Percentiles rank a stretch among this genome's conserved stretches.
phyloP scores from a whole-genome alignment of 2,113 vertebrate species.

The Lophius piscatorius region DNA sequence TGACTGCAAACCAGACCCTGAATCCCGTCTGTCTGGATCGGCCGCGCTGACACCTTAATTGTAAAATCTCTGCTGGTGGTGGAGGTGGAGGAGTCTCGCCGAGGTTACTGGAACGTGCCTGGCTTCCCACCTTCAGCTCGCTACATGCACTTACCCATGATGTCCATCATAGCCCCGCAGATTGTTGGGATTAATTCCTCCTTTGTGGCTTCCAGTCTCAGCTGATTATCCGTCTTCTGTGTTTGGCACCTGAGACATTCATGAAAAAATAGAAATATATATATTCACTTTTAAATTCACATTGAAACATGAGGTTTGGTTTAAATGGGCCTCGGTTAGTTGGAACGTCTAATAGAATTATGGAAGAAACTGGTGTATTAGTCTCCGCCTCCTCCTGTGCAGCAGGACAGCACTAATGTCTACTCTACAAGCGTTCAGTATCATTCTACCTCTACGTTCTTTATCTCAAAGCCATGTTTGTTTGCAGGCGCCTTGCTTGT shows the following conservation, averaged over 20 bases:
- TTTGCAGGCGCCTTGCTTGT: conserved; percentile 64
- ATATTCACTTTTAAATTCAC: not conserved
- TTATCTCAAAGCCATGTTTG: conserved; percentile 39
- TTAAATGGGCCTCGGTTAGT: too few relatives aligned
- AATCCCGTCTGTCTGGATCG: conserved; percentile 29
- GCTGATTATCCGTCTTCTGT: conserved; percentile 34
- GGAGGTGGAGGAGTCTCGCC: not conserved
- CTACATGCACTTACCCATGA: conserved; percentile 63
- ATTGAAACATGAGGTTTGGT: too few relatives aligned
- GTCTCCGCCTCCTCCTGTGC: not conserved
- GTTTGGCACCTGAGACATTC: conserved; percentile 47
- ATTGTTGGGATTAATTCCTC: not conserved
- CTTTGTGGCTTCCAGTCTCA: conserved; percentile 4
- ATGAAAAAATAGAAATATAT: conserved; percentile 15
- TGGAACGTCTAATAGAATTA: too few relatives aligned
- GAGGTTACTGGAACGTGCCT: conserved; percentile 23
- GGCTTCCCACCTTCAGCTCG: conserved; percentile 10
- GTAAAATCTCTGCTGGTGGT: conserved; percentile 34
- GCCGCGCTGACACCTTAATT: conserved; percentile 40
- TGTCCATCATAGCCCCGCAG: conserved; percentile 56
- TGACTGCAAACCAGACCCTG: conserved; percentile 43
- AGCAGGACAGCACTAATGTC: not conserved
- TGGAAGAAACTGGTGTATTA: not conserved
- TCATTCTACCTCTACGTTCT: conserved; percentile 26
- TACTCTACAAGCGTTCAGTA: conserved; percentile 34